phyloP scores from a whole-genome alignment of 2,113 vertebrate species.

The Hirundichthys speculiger region DNA sequence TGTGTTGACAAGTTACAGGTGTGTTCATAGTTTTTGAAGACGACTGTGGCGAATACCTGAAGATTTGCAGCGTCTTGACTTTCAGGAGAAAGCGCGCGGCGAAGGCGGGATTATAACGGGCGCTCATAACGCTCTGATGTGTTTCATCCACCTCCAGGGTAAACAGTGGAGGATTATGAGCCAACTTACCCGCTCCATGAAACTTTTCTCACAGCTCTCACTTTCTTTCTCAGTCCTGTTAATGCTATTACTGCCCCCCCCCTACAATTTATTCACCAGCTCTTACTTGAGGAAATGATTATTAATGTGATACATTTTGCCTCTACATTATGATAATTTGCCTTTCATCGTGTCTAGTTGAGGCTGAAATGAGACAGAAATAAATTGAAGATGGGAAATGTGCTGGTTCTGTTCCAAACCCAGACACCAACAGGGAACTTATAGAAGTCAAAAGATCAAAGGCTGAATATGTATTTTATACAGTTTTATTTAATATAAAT shows the following conservation, averaged over 20 bases:
- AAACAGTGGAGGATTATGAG: conserved; percentile 38
- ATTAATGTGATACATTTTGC: conserved; percentile 23
- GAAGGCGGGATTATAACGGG: conserved; percentile 13
- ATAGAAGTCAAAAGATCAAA: neutral
- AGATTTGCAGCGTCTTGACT: neutral
- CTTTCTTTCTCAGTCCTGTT: conserved; percentile 16
- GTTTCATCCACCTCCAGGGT: conserved; percentile 46
- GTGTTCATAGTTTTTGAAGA: conserved; percentile 6
- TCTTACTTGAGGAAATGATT: conserved; percentile 28
- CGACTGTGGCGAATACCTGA: conserved; percentile 8
- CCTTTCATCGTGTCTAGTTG: conserved; percentile 10
- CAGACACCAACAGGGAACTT: neutral
- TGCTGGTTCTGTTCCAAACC: neutral
- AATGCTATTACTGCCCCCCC: neutral
- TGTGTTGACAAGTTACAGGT: neutral
- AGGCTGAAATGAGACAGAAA: conserved; percentile 16
- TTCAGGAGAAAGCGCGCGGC: neutral
- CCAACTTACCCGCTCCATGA: conserved; percentile 1
- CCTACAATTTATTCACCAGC: conserved; percentile 18
- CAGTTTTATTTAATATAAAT: neutral
- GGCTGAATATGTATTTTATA: conserved; percentile 3
- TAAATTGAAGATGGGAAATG: conserved; percentile 6
- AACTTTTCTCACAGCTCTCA: conserved; percentile 26
- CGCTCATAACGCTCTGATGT: conserved; percentile 12
- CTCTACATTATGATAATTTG: conserved; percentile 42